Conservation (phyloP, 2,113 vertebrate species). For the Epinephelus fuscoguttatus region DNA sequence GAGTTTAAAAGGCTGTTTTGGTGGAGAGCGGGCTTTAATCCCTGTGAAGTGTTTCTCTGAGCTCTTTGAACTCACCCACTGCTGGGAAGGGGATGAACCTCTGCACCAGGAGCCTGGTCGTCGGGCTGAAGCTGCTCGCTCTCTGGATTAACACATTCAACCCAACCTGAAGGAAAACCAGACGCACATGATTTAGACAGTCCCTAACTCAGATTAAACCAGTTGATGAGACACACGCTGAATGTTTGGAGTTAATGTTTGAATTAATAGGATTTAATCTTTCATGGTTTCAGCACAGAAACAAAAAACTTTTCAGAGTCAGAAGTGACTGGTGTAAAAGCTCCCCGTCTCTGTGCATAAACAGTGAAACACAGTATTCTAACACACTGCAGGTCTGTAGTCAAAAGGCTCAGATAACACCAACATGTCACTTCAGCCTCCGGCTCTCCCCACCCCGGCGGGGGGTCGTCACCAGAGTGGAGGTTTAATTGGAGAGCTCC, state of each 20-base stretch:
- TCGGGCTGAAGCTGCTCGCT: slow-evolving; percentile 89
- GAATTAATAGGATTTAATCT: background rate
- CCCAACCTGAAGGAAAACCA: slow-evolving; percentile 85
- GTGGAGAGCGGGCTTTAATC: background rate
- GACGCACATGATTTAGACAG: background rate
- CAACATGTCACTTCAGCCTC: slow-evolving; percentile 19
- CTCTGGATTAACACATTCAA: slow-evolving; percentile 92
- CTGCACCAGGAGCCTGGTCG: slow-evolving; percentile 91
- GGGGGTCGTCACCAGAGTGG: slow-evolving; percentile 73
- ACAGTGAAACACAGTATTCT: background rate
- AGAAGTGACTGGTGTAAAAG: too few species aligned
- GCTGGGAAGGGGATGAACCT: slow-evolving; percentile 95
- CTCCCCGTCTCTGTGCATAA: background rate
- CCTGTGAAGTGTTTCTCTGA: background rate
- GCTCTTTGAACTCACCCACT: slow-evolving; percentile 87
- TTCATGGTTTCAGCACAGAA: too few species aligned
- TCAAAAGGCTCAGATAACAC: slow-evolving; percentile 49
- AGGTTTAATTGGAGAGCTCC: slow-evolving; percentile 82
- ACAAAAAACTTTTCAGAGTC: too few species aligned
- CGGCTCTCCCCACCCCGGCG: slow-evolving; percentile 58
- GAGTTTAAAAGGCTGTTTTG: background rate
- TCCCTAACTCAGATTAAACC: too few species aligned
- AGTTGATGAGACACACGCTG: background rate
- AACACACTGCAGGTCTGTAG: slow-evolving; percentile 2
- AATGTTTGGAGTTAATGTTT: background rate